phyloP scores from a whole-genome alignment of 2,888 invertebrate genomes.

The Dasysyrphus tricinctus region DNA sequence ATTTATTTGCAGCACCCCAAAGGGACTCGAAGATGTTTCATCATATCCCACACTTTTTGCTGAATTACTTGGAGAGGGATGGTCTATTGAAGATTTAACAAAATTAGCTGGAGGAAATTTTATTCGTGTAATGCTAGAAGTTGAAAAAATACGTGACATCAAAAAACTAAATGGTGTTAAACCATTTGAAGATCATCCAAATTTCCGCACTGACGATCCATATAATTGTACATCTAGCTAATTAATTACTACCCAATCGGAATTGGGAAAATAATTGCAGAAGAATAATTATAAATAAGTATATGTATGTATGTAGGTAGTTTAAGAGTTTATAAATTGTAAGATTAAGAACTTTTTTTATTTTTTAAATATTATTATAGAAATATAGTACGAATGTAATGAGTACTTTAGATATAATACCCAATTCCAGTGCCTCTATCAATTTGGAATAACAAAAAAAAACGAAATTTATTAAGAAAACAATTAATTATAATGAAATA shows the following conservation, averaged over 20 bases:
- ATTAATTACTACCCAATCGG: conserved; percentile 79
- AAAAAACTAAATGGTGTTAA: conserved; percentile 88
- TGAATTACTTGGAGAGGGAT: conserved; percentile 90
- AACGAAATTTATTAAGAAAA: conserved; percentile 26
- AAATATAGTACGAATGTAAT: conserved; percentile 31
- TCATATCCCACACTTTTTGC: conserved; percentile 91
- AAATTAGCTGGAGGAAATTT: conserved; percentile 91
- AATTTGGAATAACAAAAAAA: conserved; percentile 58
- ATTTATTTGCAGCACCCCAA: conserved; percentile 87
- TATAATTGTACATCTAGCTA: conserved; percentile 84
- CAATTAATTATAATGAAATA: not conserved
- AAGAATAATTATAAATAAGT: not conserved
- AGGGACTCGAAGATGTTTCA: conserved; percentile 92
- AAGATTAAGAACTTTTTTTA: conserved; percentile 10
- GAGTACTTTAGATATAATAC: conserved; percentile 72
- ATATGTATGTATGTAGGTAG: not conserved
- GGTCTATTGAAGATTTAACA: conserved; percentile 90
- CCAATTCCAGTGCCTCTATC: conserved; percentile 75
- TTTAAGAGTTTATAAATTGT: conserved; percentile 1
- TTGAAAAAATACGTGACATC: conserved; percentile 89
- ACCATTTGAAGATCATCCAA: conserved; percentile 88
- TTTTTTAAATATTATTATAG: conserved; percentile 1
- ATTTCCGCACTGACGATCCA: conserved; percentile 83
- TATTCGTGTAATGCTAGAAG: conserved; percentile 86
- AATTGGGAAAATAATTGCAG: conserved; percentile 63